Percentiles rank a stretch among this genome's conserved stretches.
phyloP scores from a whole-genome alignment of 2,888 invertebrate species.

The Drosophila aldrichi region DNA sequence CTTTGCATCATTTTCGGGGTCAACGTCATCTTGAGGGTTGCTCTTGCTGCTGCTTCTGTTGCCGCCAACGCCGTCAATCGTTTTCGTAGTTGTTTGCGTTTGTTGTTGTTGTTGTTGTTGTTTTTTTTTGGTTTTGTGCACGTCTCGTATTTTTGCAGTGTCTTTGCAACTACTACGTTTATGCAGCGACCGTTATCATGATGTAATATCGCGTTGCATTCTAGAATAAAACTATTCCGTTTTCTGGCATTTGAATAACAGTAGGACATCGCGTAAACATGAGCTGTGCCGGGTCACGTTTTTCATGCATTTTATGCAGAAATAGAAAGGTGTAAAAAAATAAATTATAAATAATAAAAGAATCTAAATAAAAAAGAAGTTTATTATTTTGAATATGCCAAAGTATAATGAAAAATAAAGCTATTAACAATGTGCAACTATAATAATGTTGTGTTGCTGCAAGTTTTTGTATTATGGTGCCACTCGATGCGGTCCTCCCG shows the following conservation, averaged over 20 bases:
- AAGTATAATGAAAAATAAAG: too few species aligned
- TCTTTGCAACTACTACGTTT: conserved; percentile 41
- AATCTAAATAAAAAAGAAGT: too few species aligned
- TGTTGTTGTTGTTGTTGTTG: conserved; percentile 40
- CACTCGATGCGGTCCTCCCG: conserved; percentile 26
- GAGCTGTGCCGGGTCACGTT: too few species aligned
- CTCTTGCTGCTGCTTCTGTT: conserved; percentile 47
- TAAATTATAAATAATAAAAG: too few species aligned
- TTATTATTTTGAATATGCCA: too few species aligned
- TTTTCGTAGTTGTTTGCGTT: conserved; percentile 63
- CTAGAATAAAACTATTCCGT: too few species aligned
- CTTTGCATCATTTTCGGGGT: conserved; percentile 81
- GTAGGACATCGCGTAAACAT: too few species aligned
- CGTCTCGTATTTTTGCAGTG: conserved; percentile 52
- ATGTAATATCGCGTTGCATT: conserved; percentile 33
- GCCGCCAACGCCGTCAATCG: conserved; percentile 48
- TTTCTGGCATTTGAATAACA: too few species aligned
- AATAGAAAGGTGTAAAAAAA: too few species aligned
- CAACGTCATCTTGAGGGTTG: conserved; percentile 84
- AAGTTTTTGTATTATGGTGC: conserved; percentile 55
- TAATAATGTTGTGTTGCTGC: conserved; percentile 49
- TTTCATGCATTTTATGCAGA: too few species aligned
- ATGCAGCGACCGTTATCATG: conserved; percentile 41
- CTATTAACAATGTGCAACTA: too few species aligned
- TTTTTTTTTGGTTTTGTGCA: conserved; percentile 46